Conservation (phyloP, 1,140 invertebrate species). For the Pygmarrhopalites habei region DNA sequence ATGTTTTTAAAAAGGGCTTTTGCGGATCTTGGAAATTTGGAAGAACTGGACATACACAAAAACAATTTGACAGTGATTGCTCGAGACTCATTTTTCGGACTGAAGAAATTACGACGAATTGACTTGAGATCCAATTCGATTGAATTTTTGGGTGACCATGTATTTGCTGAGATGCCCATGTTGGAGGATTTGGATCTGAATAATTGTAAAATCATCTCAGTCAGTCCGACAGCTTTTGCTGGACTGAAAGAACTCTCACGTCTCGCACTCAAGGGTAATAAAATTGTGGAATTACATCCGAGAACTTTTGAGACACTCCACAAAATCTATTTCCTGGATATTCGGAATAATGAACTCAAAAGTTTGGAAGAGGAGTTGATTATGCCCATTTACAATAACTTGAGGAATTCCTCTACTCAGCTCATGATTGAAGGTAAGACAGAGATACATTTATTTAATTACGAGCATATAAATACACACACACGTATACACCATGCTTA, state of each 20-base stretch:
- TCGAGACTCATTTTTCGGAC: constrained; percentile 58
- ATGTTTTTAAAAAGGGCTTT: no score
- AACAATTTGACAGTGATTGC: constrained; percentile 63
- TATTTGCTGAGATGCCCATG: constrained; percentile 64
- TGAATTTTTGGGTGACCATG: constrained; percentile 61
- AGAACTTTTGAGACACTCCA: constrained; percentile 58
- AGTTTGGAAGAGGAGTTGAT: constrained; percentile 65
- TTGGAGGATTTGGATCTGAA: constrained; percentile 63
- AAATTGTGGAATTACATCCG: constrained; percentile 55
- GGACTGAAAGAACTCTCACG: constrained; percentile 59
- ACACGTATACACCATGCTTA: no score
- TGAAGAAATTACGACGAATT: constrained; percentile 57
- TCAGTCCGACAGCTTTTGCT: constrained; percentile 62
- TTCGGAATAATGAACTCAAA: constrained; percentile 61
- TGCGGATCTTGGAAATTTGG: constrained; percentile 54
- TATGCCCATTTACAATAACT: constrained; percentile 62
- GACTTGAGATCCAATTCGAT: constrained; percentile 62
- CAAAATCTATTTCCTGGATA: constrained; percentile 59
- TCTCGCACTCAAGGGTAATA: constrained; percentile 63
- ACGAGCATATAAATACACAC: no score
- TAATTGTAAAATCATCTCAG: constrained; percentile 59
- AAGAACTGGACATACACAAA: constrained; percentile 59
- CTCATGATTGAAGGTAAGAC: constrained; percentile 66
- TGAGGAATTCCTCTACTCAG: constrained; percentile 61
- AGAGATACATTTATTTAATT: no score